Evolutionary conservation across 1,140 invertebrate genomes (phyloP).

Genomic region (Heliconius eleuchia): DNA sequence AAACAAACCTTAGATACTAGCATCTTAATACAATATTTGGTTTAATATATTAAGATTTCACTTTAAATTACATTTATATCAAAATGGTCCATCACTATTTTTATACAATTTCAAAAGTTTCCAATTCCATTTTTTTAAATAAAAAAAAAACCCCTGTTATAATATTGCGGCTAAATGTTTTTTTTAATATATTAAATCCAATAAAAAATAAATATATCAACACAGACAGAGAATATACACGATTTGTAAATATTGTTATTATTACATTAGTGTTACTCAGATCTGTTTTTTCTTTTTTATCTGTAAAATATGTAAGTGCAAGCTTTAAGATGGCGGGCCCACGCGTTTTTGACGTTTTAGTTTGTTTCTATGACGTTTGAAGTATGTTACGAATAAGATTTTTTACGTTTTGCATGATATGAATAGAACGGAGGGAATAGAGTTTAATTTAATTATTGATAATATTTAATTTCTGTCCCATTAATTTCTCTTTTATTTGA

Average conservation of each 20-base stretch:
- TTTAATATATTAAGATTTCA: conserved; percentile 6
- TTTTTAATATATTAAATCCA: not conserved
- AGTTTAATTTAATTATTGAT: too few relatives aligned
- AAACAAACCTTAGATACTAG: not conserved
- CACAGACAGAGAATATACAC: not conserved
- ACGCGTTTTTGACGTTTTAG: conserved; percentile 21
- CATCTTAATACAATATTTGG: conserved; percentile 4
- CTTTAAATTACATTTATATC: not conserved
- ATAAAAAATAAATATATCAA: not conserved
- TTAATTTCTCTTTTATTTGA: not conserved
- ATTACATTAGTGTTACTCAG: conserved; percentile 30
- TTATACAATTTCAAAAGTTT: not conserved
- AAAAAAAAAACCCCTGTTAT: not conserved
- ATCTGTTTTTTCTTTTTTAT: conserved; percentile 35
- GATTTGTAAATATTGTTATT: conserved; percentile 38
- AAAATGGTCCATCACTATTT: not conserved
- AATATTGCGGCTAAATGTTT: not conserved
- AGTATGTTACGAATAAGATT: conserved; percentile 33
- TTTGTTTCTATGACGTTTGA: conserved; percentile 49
- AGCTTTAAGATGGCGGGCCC: conserved; percentile 29
- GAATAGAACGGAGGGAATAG: not conserved
- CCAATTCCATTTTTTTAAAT: not conserved
- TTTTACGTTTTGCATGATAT: not conserved
- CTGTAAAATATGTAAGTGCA: conserved; percentile 11
- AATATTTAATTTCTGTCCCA: too few relatives aligned